Conservation (phyloP, 2,113 vertebrate species). For the Probosciger aterrimus region DNA sequence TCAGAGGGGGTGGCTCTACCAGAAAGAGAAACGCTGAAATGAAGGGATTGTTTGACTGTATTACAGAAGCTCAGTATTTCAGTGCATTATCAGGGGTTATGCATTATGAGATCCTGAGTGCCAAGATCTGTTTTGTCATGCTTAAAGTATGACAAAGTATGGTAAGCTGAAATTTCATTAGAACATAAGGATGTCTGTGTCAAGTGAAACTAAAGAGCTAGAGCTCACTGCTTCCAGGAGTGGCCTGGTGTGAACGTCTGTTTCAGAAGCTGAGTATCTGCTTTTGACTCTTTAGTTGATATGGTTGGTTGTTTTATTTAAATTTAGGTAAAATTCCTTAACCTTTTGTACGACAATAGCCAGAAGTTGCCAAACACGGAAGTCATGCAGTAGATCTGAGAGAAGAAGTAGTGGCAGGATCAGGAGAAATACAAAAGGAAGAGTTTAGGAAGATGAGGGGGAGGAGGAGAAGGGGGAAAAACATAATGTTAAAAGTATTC, state of each 20-base stretch:
- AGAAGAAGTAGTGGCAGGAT: neutral
- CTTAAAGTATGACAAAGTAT: too few species aligned
- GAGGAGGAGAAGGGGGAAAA: rapidly evolving
- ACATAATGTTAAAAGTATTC: neutral
- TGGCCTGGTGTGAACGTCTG: too few species aligned
- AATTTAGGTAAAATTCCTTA: neutral
- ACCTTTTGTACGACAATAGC: neutral
- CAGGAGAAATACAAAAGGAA: neutral
- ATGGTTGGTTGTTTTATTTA: neutral
- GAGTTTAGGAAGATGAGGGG: neutral
- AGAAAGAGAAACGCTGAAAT: neutral
- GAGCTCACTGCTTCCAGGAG: neutral
- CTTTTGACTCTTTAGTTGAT: neutral
- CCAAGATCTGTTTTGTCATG: neutral
- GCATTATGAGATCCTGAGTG: neutral
- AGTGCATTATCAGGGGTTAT: neutral
- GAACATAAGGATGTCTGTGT: neutral
- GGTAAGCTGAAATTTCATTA: neutral
- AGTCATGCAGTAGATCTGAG: neutral
- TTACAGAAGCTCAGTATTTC: neutral
- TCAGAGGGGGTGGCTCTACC: neutral
- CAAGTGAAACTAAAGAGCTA: neutral
- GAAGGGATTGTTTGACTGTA: neutral
- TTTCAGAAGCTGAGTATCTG: neutral
- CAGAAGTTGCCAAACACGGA: neutral